These are phyloP conservation scores for Oryzias woworae DNA, from an alignment of 2,113 vertebrate genomes.

Conservation along the genomic window DNA sequence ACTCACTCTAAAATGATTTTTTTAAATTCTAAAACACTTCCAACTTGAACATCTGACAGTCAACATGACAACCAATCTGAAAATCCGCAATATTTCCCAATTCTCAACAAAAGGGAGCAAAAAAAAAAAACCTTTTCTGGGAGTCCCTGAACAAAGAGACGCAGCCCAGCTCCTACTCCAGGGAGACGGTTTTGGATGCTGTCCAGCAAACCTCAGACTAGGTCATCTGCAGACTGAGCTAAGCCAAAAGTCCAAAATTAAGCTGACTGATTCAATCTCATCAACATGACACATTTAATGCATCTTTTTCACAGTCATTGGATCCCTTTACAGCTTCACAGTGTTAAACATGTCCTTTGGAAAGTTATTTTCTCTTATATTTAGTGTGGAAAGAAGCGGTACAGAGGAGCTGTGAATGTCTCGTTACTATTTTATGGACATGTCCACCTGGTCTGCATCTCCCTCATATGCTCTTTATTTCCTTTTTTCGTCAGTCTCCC, in stretches of 20 bases:
- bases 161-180: slow-evolving; percentile 67
- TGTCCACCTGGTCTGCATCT: slow-evolving; percentile 62
- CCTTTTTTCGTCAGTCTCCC: slow-evolving; percentile 44
- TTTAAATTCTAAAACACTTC: too few species aligned
- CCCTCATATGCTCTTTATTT: slow-evolving; percentile 32
- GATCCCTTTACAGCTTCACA: slow-evolving; percentile 36
- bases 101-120: slow-evolving; percentile 34
- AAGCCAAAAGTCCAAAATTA: slow-evolving; percentile 59
- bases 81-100: slow-evolving; percentile 10
- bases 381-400: slow-evolving; percentile 11
- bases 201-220: slow-evolving; percentile 65
- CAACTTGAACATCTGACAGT: slow-evolving; percentile 18
- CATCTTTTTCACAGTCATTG: slow-evolving; percentile 47
- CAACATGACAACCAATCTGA: slow-evolving; percentile 37
- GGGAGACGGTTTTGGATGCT: slow-evolving; percentile 66
- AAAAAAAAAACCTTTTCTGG: slow-evolving; percentile 53
- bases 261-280: slow-evolving; percentile 70
- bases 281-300: slow-evolving; percentile 54
- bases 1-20: slow-evolving; percentile 10
- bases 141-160: slow-evolving; percentile 70
- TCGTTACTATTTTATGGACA: slow-evolving; percentile 57
- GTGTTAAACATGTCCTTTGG: slow-evolving; percentile 44
- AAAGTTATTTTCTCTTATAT: slow-evolving; percentile 24
- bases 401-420: slow-evolving; percentile 40
- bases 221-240: slow-evolving; percentile 61